A percentile compares a stretch with the other conserved stretches of the same genome.
Evolutionary conservation across 2,797 vertebrate species (phyloP).

Genomic region (Phylloscopus collybita): DNA sequence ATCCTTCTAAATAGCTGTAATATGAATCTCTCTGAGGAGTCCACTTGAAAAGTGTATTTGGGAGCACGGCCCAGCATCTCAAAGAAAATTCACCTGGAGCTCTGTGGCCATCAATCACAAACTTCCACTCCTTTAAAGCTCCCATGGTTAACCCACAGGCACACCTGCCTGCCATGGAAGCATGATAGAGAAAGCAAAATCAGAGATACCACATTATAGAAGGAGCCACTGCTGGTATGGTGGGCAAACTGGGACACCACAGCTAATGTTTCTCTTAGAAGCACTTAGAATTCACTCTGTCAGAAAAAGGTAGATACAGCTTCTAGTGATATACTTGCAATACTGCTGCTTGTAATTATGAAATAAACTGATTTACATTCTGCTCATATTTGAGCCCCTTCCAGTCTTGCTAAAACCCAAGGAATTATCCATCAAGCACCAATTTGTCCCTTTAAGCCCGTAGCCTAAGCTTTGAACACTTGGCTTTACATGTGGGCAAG

Average conservation of each 20-base stretch:
- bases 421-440: not conserved
- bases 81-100: not conserved
- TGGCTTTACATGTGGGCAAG: not conserved
- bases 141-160: not conserved
- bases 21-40: not conserved
- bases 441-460: not conserved
- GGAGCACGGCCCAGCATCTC: not conserved
- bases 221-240: not conserved
- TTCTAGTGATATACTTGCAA: not conserved
- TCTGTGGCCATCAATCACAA: not conserved
- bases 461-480: not conserved
- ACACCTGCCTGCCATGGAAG: not conserved
- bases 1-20: not conserved
- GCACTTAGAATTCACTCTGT: not conserved
- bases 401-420: not conserved
- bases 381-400: not conserved
- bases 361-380: not conserved
- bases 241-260: not conserved
- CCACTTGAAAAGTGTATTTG: not conserved
- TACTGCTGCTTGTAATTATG: not conserved
- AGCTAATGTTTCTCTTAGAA: not conserved
- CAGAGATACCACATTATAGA: accelerated
- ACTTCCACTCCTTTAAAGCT: not conserved
- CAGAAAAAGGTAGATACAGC: not conserved
- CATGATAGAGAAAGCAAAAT: accelerated